Percentiles rank a stretch among this genome's conserved stretches.
Evolutionary conservation across 2,113 vertebrate species (phyloP).

Genomic region (Bombycilla garrulus): DNA sequence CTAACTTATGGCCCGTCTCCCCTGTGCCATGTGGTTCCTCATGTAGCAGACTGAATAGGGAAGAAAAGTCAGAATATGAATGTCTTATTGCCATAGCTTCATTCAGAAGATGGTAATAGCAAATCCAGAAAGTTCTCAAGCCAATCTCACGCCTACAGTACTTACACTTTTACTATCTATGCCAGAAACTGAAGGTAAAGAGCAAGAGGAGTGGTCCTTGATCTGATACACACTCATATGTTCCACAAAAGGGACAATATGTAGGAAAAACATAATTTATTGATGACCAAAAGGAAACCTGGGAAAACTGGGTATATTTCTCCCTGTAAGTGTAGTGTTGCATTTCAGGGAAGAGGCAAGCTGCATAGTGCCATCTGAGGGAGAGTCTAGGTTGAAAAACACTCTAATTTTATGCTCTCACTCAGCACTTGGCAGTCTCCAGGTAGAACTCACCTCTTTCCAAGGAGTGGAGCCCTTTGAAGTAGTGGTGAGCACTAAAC

Average conservation of each 20-base stretch:
- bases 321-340: not conserved
- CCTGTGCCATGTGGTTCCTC: not conserved
- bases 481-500: not conserved
- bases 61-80: not conserved
- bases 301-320: not conserved
- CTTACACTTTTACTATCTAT: not conserved
- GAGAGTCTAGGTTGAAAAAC: not conserved
- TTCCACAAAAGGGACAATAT: not conserved
- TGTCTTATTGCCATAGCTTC: not conserved
- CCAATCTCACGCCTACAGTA: not conserved
- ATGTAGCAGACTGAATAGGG: not conserved
- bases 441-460: not conserved
- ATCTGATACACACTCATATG: not conserved
- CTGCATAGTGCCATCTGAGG: not conserved
- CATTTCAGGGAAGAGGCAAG: not conserved
- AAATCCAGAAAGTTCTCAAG: not conserved
- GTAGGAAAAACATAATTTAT: not conserved
- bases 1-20: not conserved
- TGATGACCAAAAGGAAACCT: not conserved
- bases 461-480: not conserved
- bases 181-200: not conserved
- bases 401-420: not conserved
- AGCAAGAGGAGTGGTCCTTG: not conserved
- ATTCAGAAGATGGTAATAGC: not conserved
- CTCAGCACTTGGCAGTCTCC: not conserved